Base-by-base conservation (phyloP, 2,797 vertebrate genomes). In the Enteromius viviparus region DNA sequence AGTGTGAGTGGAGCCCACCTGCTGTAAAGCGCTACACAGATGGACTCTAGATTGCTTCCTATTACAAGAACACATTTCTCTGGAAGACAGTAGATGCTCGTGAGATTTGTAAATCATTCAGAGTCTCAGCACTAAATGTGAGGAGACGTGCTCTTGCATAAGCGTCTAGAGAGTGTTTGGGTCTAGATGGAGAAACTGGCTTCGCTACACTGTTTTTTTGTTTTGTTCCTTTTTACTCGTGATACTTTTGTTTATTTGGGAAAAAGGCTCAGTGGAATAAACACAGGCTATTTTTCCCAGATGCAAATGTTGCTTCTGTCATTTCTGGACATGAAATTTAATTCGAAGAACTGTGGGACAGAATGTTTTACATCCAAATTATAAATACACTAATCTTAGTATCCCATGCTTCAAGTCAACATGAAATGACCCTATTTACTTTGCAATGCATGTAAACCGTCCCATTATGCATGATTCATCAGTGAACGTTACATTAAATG, bases 41-140 rank as follows among this genome's bases (percentile, higher is more conserved):
- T 55, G 10, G 17, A n/a, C 68, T 58, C n/a, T 19, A 37, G 19
- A 69, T 49, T 10, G 4, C 69, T 62, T 72, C 55, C 69, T 6
- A 3, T 49, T 5, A 47, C 17, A 42, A 40, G 14, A 15, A 45
- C 34, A 62, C n/a, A 21, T 40, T 40, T 51, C 78, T 68, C 37
- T 19, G 19, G 23, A 37, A 65, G 55, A 83, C 84, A 85, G 84
- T 76, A 51, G 86, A 71, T 29, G 17, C 12, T 81, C 55, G 7
- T 19, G 8, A 74, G 37, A 85, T 82, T 79, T 82, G 42, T 69
- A 68, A 71, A 88, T 83, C 8, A 29, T 77, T 72, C 88, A 65
- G 79, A 85, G 23, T 84, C 47, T 49, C 69, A 10, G 29, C 29
- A n/a, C 45, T 65, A 82, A 82, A 72, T 77, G 23, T 53, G 79